Evolutionary conservation across 2,113 vertebrate species (phyloP), one percentile per base, ranked within the genome.

Genomic region (Ondatra zibethicus): DNA sequence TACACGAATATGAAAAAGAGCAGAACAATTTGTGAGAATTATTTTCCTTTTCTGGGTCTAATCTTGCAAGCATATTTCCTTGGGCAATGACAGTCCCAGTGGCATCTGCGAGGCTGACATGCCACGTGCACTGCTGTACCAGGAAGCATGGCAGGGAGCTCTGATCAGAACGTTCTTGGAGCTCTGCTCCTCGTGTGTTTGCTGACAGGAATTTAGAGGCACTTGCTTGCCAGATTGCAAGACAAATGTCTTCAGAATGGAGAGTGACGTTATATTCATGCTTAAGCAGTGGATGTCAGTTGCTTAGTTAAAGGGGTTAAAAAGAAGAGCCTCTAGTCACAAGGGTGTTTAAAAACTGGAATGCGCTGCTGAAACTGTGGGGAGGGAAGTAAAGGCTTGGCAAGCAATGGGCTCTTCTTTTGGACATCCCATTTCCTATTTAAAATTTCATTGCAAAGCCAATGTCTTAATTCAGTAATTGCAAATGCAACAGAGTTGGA

Each of bases 391-490:
- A 93, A 75, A 39, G 17, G 14, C 12, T 85, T 10, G 16, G 5
- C 72, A 81, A 61, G 55, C 94, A 89, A 86, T 5, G 12, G 47
- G 25, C 42, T 73, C 50, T 45, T 31, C 13, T 93, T 91, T 93
- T 88, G 85, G 70, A 25, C 39, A 88, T 76, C 86, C 85, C 70
- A 73, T 33, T 39, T 47, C 0, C 31, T 90, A 77, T 61, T 52
- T 66, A 93, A 73, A 77, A 76, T 91, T 97, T 85, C 50, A 65
- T 73, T 85, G 91, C n/a, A 92, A 86, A 92, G 89, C 58, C 16
- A 42, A 33, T 55, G 78, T 84, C 76, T 81, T 84, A 75, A 97
- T 81, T 88, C 85, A 92, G 36, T 80, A 92, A 76, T 33, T 82
- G n/a, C 65, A 82, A 61, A 75, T 81, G 61, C 13, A 86, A 70